Percentiles rank a stretch among this genome's conserved stretches.
These are phyloP conservation scores for Liopterus haemorrhoidalis DNA, from an alignment of 2,888 invertebrate species.

Conservation along the genomic window DNA sequence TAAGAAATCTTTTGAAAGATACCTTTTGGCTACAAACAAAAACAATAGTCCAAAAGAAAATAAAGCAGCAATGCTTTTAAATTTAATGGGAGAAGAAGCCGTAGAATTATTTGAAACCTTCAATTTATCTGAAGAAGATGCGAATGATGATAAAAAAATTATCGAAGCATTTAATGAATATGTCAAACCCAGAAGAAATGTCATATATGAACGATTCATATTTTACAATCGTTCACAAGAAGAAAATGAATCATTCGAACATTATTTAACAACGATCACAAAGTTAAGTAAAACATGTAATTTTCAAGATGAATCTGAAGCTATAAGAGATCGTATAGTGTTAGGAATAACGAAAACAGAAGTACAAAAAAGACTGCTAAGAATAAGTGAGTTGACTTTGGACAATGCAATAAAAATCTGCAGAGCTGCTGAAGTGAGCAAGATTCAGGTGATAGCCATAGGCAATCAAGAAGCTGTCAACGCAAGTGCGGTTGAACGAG, in stretches of 20 bases:
- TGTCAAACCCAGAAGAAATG: slow-evolving; percentile 1
- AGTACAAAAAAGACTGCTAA: slow-evolving; percentile 1
- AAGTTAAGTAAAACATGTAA: background rate
- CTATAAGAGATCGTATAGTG: slow-evolving; percentile 2
- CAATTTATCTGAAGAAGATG: background rate
- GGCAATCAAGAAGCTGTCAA: too few species aligned
- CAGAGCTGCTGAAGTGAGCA: background rate
- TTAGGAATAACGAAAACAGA: slow-evolving; percentile 2
- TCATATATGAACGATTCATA: slow-evolving; percentile 2
- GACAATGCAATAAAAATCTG: slow-evolving; percentile 1
- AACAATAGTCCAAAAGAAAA: too few species aligned
- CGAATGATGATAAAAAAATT: background rate
- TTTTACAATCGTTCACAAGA: slow-evolving; percentile 1
- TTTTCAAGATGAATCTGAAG: background rate
- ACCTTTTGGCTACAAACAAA: too few species aligned
- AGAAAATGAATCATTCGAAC: background rate
- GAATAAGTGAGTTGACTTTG: background rate
- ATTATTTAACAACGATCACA: too few species aligned
- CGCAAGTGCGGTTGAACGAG: too few species aligned
- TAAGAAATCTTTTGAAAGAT: too few species aligned
- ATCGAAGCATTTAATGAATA: slow-evolving; percentile 2
- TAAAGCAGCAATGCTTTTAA: too few species aligned
- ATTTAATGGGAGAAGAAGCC: slow-evolving; percentile 11
- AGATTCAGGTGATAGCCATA: background rate
- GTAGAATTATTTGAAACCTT: slow-evolving; percentile 10